Conservation (phyloP, 2,888 invertebrate genomes). For the Embidobia sp. region DNA sequence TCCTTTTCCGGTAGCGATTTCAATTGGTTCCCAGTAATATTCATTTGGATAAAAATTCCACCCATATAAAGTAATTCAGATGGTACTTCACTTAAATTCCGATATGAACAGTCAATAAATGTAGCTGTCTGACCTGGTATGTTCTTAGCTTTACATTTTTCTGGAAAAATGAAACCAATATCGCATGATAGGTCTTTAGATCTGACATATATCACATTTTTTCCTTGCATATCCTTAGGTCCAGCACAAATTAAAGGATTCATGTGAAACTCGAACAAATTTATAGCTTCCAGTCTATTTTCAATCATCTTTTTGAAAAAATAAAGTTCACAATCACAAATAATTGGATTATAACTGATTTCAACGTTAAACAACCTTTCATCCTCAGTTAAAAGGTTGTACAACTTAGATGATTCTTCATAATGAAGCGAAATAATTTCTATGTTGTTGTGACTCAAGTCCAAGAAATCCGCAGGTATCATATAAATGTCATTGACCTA, state of each 20-base stretch:
- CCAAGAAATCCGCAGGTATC: too few relatives aligned
- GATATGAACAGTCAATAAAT: slow-evolving; percentile 83
- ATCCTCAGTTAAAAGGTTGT: too few relatives aligned
- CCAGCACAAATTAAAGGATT: slow-evolving; percentile 81
- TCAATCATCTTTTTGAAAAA: slow-evolving; percentile 83
- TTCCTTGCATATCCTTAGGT: slow-evolving; percentile 75
- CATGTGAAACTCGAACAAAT: too few relatives aligned
- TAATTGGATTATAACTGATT: slow-evolving; percentile 84
- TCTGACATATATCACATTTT: slow-evolving; percentile 76
- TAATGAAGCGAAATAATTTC: too few relatives aligned
- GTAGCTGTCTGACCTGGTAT: slow-evolving; percentile 82
- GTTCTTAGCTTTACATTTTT: slow-evolving; percentile 79
- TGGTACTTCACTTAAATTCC: slow-evolving; percentile 82
- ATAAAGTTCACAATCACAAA: slow-evolving; percentile 84
- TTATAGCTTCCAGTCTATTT: too few relatives aligned
- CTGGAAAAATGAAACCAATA: slow-evolving; percentile 82
- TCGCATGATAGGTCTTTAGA: slow-evolving; percentile 82
- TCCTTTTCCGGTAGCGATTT: background rate
- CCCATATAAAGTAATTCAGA: slow-evolving; percentile 67
- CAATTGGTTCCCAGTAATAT: slow-evolving; percentile 81
- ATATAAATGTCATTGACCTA: too few relatives aligned
- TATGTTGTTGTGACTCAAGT: too few relatives aligned
- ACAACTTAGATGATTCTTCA: slow-evolving; percentile 72
- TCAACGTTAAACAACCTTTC: slow-evolving; percentile 81
- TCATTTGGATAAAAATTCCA: slow-evolving; percentile 36